phyloP scores from a whole-genome alignment of 2,888 invertebrate genomes.

The Tachina lurida region DNA sequence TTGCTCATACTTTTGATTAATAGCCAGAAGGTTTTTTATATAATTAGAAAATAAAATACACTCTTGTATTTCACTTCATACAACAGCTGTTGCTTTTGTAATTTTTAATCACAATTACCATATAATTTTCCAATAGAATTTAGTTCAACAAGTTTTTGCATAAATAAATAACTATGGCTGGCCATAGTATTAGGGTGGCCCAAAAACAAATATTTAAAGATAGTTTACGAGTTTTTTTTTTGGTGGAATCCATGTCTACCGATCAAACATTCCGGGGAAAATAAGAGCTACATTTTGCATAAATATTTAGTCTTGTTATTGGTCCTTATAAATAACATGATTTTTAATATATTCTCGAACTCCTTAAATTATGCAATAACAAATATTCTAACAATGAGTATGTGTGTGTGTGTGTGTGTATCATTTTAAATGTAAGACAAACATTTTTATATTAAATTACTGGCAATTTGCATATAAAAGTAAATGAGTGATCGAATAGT shows the following conservation, averaged over 20 bases:
- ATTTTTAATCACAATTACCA: conserved; percentile 30
- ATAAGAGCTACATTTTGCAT: background rate
- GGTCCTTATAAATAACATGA: background rate
- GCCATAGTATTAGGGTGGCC: conserved; percentile 4
- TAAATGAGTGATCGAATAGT: conserved; percentile 35
- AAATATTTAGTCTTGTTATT: background rate
- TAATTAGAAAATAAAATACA: background rate
- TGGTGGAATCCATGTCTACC: no score
- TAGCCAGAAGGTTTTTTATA: background rate
- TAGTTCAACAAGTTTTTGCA: conserved; percentile 41
- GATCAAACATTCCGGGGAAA: no score
- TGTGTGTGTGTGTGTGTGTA: background rate
- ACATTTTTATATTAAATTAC: conserved; percentile 68
- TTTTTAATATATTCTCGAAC: conserved; percentile 10
- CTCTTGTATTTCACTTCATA: background rate
- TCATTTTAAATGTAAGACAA: conserved; percentile 57
- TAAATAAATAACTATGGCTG: background rate
- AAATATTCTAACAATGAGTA: background rate
- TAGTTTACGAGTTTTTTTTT: background rate
- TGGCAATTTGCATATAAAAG: conserved; percentile 66
- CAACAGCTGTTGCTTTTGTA: conserved; percentile 51
- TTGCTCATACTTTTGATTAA: background rate
- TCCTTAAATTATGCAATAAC: conserved; percentile 29
- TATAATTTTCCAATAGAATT: conserved; percentile 48
- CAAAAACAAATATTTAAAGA: background rate